Percentiles rank a stretch among this genome's conserved stretches.
These are phyloP conservation scores for Lichenostomus cassidix DNA, from an alignment of 2,113 vertebrate genomes.

Conservation along the genomic window DNA sequence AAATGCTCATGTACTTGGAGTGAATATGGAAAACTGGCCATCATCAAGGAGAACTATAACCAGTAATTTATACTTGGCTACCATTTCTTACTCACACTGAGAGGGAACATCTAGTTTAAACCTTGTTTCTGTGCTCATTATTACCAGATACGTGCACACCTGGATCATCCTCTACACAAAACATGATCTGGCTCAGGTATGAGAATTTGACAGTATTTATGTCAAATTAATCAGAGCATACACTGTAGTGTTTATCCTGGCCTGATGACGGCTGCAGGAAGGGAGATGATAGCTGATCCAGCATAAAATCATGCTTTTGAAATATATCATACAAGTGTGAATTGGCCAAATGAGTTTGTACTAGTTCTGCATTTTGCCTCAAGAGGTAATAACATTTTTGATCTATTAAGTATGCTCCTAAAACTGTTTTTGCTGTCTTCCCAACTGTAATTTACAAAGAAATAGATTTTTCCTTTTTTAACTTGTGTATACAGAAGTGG, in stretches of 20 bases:
- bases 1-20: not conserved
- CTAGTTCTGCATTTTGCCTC: constrained; percentile 29
- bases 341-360: constrained; percentile 42
- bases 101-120: not conserved
- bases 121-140: not conserved
- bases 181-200: not conserved
- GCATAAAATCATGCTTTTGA: constrained; percentile 34
- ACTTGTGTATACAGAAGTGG: not conserved
- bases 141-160: not conserved
- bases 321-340: constrained; percentile 36
- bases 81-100: not conserved
- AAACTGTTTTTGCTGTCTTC: not conserved
- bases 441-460: not conserved
- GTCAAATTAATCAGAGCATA: constrained; percentile 43
- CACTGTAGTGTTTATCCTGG: constrained; percentile 6
- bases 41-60: not conserved
- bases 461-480: not conserved
- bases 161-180: not conserved
- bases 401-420: not conserved
- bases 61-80: not conserved
- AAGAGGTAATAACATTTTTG: constrained; percentile 28
- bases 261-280: not conserved
- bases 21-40: not conserved
- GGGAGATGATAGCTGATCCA: constrained; percentile 25
- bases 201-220: constrained; percentile 26